Evolutionary conservation across 2,888 invertebrate species (phyloP), one percentile per base, ranked within the genome.

Genomic region (Cantharis lateralis): DNA sequence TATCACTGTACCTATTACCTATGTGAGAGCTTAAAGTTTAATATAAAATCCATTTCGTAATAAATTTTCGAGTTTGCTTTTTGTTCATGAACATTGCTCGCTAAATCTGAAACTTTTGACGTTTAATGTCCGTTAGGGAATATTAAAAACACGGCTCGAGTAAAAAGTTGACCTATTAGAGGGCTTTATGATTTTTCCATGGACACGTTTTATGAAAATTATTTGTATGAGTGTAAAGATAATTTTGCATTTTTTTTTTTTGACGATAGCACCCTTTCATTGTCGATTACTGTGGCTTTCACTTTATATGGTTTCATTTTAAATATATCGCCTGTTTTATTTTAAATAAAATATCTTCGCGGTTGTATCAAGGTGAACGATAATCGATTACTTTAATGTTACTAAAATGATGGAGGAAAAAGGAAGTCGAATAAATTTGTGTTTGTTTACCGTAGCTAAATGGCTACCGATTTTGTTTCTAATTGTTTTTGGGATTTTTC

Each of bases 61-160:
- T 70, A 70, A 70, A 71, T 24, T 71, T 71, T 62, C 66, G 62
- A 71, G 62, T 71, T 71, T 64, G 28, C n/a, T 32, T 64, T 24
- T 16, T 72, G 72, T 48, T 66, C 72, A 72, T 72, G 72, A 64
- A 32, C 64, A 72, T 32, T 7, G 48, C 48, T 48, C 72, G 63
- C 64, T 72, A 72, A 72, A 72, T 72, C 72, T 64, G 66, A 72
- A 64, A 64, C 64, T 62, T 72, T 63, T 72, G 72, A 72, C 72
- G 72, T 72, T 72, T 72, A 72, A 72, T 72, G 64, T 66, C 66
- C 64, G 72, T 32, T 72, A 64, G 72, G 72, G 72, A 72, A 72
- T 72, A 72, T 72, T 72, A 72, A 63, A 72, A 66, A 64, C 66
- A 13, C 18, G 66, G 64, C 26, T 32, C 24, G 72, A 32, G 64